A percentile compares a stretch with the other conserved stretches of the same genome.
Conservation (phyloP, 2,888 invertebrate species). For the Brachyptera putata region DNA sequence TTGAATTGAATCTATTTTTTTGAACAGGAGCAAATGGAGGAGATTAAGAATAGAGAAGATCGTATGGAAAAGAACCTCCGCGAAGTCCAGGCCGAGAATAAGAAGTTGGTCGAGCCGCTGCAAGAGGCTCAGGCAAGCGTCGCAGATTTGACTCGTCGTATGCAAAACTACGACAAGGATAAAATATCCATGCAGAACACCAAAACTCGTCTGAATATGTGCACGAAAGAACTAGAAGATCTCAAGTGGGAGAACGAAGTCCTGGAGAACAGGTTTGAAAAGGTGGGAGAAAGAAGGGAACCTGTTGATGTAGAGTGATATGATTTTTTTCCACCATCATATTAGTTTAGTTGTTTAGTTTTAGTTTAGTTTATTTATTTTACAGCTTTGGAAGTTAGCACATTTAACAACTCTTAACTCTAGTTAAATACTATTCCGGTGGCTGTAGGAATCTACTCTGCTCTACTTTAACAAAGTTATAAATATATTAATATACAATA, state of each 20-base stretch:
- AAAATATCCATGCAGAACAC: conserved; percentile 64
- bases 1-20: background rate
- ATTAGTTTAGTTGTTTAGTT: background rate
- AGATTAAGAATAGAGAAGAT: conserved; percentile 72
- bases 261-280: conserved; percentile 71
- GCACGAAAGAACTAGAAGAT: conserved; percentile 51
- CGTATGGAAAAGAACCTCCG: conserved; percentile 63
- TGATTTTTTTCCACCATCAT: too few species aligned
- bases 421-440: too few species aligned
- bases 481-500: too few species aligned
- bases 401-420: too few species aligned
- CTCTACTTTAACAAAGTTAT: too few species aligned
- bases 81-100: conserved; percentile 69
- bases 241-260: conserved; percentile 63
- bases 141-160: conserved; percentile 67
- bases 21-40: conserved; percentile 68
- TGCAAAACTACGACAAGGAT: conserved; percentile 83
- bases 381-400: too few species aligned
- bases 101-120: conserved; percentile 66
- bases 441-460: too few species aligned
- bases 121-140: conserved; percentile 67
- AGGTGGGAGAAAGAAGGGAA: conserved; percentile 46
- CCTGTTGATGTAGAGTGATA: background rate
- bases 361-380: too few species aligned
- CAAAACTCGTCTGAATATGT: conserved; percentile 47